Conservation (phyloP, 2,797 vertebrate genomes). For the Tympanoctomys barrerae region DNA sequence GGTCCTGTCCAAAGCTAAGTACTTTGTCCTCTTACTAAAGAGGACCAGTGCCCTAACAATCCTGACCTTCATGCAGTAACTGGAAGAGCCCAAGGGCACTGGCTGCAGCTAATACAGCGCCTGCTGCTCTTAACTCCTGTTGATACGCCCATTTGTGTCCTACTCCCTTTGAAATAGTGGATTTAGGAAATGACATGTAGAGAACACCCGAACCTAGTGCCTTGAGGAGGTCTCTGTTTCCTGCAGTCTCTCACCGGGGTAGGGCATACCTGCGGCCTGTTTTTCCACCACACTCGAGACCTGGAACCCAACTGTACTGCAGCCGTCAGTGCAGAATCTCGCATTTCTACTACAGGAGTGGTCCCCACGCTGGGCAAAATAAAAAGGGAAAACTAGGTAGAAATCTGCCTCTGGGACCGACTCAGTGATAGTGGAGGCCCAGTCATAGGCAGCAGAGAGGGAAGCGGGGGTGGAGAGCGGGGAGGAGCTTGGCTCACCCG, state of each 20-base stretch:
- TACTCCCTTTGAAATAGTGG: neutral
- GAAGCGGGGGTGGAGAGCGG: neutral
- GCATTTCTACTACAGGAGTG: accelerated
- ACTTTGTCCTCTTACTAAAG: slow-evolving; percentile 68
- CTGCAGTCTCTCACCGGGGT: neutral
- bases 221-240: neutral
- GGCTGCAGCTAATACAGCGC: slow-evolving; percentile 19
- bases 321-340: neutral
- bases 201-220: neutral
- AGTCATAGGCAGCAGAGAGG: neutral
- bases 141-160: slow-evolving; percentile 21
- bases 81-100: slow-evolving; percentile 71
- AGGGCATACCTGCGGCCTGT: neutral
- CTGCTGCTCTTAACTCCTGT: slow-evolving; percentile 72
- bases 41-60: slow-evolving; percentile 73
- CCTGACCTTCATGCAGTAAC: slow-evolving; percentile 82
- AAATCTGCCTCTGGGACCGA: neutral
- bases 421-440: neutral
- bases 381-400: neutral
- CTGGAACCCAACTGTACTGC: neutral
- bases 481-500: neutral
- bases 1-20: neutral
- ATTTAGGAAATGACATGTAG: neutral
- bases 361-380: neutral
- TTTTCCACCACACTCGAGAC: neutral